phyloP scores from a whole-genome alignment of 1,140 invertebrate genomes.

The Pectinophora gossypiella region DNA sequence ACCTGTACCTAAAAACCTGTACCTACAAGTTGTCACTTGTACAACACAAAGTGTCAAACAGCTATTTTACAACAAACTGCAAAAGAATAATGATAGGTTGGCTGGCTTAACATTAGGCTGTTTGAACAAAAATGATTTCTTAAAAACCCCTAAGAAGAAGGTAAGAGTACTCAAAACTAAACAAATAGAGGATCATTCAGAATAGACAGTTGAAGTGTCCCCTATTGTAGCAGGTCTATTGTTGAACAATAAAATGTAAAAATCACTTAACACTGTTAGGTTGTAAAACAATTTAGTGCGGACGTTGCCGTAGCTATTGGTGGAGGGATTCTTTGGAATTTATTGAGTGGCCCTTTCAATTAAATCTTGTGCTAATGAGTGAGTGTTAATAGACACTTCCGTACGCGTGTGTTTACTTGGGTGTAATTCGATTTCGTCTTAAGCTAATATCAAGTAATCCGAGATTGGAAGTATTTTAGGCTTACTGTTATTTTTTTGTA shows the following conservation, averaged over 20 bases:
- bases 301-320: neutral
- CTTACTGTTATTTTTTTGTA: too few relatives aligned
- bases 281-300: neutral
- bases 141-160: too few relatives aligned
- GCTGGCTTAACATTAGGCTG: too few relatives aligned
- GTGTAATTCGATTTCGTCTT: neutral
- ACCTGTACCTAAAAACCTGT: too few relatives aligned
- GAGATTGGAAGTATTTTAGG: too few relatives aligned
- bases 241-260: neutral
- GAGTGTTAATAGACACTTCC: constrained; percentile 46
- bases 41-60: too few relatives aligned
- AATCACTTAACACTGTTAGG: too few relatives aligned
- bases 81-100: too few relatives aligned
- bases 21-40: too few relatives aligned
- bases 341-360: constrained; percentile 38
- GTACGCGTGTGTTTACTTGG: neutral
- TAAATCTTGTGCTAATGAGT: constrained; percentile 33
- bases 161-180: neutral
- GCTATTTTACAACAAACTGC: too few relatives aligned
- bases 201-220: neutral
- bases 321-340: constrained; percentile 20
- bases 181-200: neutral
- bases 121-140: too few relatives aligned
- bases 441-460: too few relatives aligned
- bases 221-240: neutral